phyloP scores from a whole-genome alignment of 2,797 vertebrate genomes.

The Sparus aurata region DNA sequence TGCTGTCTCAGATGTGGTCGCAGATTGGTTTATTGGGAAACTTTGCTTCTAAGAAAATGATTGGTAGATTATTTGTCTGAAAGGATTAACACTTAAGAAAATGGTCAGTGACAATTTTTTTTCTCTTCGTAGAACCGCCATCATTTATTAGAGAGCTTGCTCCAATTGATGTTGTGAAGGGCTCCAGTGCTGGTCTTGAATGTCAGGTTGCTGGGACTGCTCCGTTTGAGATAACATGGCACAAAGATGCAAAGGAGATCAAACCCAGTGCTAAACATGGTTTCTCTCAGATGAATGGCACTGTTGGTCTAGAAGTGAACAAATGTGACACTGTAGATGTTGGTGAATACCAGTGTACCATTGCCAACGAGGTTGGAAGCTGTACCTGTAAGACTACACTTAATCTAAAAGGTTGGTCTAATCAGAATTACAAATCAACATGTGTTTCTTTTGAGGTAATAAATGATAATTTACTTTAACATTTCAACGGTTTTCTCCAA shows the following conservation, averaged over 20 bases:
- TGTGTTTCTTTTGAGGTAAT: conserved; percentile 28
- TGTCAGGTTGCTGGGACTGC: conserved; percentile 92
- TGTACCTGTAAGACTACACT: conserved; percentile 90
- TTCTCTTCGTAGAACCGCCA: conserved; percentile 90
- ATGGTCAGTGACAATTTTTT: conserved; percentile 34
- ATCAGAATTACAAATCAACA: background rate
- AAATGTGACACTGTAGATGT: conserved; percentile 91
- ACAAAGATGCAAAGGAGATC: conserved; percentile 94
- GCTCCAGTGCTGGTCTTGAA: conserved; percentile 86
- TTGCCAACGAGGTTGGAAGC: conserved; percentile 94
- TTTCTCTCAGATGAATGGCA: conserved; percentile 85
- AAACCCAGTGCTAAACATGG: conserved; percentile 93
- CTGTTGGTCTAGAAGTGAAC: conserved; percentile 90
- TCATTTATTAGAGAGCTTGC: conserved; percentile 89
- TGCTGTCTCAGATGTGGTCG: no score
- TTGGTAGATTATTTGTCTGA: background rate
- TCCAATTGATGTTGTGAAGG: conserved; percentile 90
- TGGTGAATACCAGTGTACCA: conserved; percentile 94
- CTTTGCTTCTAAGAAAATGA: background rate
- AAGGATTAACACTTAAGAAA: background rate
- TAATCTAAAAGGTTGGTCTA: conserved; percentile 94
- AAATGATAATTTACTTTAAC: conserved; percentile 1
- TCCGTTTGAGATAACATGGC: conserved; percentile 94
- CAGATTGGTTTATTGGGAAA: background rate
- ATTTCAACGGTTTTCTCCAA: conserved; percentile 59